Base-by-base conservation (phyloP, 2,797 vertebrate genomes). In the Petrocephalus sullivani region DNA sequence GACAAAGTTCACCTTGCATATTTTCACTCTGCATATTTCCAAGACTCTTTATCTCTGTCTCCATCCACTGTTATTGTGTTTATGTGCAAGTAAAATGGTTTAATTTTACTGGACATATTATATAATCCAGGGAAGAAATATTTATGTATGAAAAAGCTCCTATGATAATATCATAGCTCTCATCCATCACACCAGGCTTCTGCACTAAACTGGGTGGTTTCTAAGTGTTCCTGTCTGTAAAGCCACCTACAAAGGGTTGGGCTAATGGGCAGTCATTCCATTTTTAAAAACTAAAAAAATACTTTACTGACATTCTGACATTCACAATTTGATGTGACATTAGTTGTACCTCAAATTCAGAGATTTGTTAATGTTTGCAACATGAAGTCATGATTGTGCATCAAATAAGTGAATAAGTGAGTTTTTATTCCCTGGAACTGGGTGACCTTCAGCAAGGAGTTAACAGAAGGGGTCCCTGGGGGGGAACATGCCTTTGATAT, bases 1-100 rank as follows among this genome's bases (percentile, higher is more conserved):
- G 54, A 57, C 85, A 86, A 86, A 58, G 54, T 86, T 86, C 57
- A 16, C 51, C 12, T 56, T 85, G 23, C 21, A 85, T 85, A 82
- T 82, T 82, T 46, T 46, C 78, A 51, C 46, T 83, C 81, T 83
- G n/a, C 81, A 83, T 83, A 23, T 54, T 83, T 54, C n/a, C n/a
- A 83, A 23, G 81, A 49, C n/a, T 12, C 10, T 83, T 53, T 49
- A 28, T 83, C 16, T n/a, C 49, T 87, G 37, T 64, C 86, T 87
- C 37, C 58, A 67, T 64, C n/a, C 61, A 64, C 71, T 49, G 21
- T 33, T 58, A 19, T 86, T 83, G n/a, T 37, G 28, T 83, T 83
- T 88, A 88, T 23, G 10, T 60, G 54, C 14, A 82, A 46, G 56
- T 88, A 75, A 5, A 56, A 78, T 37, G 87, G 3, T 23, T 75